A percentile compares a stretch with the other conserved stretches of the same genome.
These are phyloP conservation scores for Heliconius hortense DNA, from an alignment of 2,888 invertebrate genomes.

Conservation along the genomic window DNA sequence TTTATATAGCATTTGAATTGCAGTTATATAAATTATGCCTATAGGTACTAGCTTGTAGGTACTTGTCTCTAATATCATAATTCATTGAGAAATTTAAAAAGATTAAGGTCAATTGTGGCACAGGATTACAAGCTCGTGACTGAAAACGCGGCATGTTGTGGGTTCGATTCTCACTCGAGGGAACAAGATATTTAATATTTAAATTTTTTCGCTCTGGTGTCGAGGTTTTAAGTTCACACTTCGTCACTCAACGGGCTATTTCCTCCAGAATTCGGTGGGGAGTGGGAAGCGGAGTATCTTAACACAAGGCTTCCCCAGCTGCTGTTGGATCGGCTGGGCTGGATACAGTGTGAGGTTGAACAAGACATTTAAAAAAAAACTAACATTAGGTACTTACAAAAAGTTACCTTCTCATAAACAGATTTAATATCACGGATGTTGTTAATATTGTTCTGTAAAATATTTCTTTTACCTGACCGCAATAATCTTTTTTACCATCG, in stretches of 20 bases:
- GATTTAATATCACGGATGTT: constrained; percentile 4
- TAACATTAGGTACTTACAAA: background rate
- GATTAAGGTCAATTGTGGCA: too few relatives aligned
- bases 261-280: too few relatives aligned
- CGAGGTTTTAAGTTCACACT: too few relatives aligned
- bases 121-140: too few relatives aligned
- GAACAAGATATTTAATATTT: too few relatives aligned
- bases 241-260: too few relatives aligned
- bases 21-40: background rate
- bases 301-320: too few relatives aligned
- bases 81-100: background rate
- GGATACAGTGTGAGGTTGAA: background rate
- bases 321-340: too few relatives aligned
- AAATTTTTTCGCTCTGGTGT: too few relatives aligned
- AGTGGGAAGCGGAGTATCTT: too few relatives aligned
- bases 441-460: constrained; percentile 32
- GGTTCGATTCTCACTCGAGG: too few relatives aligned
- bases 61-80: background rate
- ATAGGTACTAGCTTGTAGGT: background rate
- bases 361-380: background rate
- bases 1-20: background rate
- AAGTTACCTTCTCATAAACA: background rate
- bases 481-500: constrained; percentile 41
- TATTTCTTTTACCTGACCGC: constrained; percentile 39
- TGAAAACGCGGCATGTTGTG: too few relatives aligned